These are phyloP conservation scores for Rhabdophis nuchalis DNA, from an alignment of 2,797 vertebrate genomes.

Conservation along the genomic window DNA sequence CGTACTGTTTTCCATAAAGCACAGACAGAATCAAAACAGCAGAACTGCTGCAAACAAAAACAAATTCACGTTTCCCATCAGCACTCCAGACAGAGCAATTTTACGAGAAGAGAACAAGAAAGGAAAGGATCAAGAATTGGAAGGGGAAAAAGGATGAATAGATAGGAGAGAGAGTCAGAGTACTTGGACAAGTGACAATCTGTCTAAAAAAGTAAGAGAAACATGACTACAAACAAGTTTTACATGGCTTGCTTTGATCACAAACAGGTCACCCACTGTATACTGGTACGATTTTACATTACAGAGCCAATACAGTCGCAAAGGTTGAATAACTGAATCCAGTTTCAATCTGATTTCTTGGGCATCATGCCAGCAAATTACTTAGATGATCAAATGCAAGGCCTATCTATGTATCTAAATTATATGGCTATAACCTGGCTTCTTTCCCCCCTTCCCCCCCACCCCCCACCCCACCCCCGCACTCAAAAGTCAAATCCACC, in stretches of 20 bases:
- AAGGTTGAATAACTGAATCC: slow-evolving; percentile 22
- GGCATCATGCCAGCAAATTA: not conserved
- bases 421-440: not conserved
- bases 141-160: slow-evolving; percentile 6
- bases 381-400: not conserved
- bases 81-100: slow-evolving; percentile 79
- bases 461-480: no score
- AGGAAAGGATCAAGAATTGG: slow-evolving; percentile 69
- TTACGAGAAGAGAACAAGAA: slow-evolving; percentile 75
- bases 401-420: not conserved
- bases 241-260: slow-evolving; percentile 34
- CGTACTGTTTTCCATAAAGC: slow-evolving; percentile 81
- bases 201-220: slow-evolving; percentile 35
- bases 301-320: slow-evolving; percentile 42
- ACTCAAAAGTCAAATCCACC: slow-evolving; percentile 9
- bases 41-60: slow-evolving; percentile 81
- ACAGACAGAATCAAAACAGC: slow-evolving; percentile 84
- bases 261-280: slow-evolving; percentile 51
- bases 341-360: slow-evolving; percentile 16
- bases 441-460: not conserved
- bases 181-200: slow-evolving; percentile 13
- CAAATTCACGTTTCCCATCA: slow-evolving; percentile 83
- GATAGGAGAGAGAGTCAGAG: slow-evolving; percentile 16
- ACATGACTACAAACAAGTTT: slow-evolving; percentile 38
- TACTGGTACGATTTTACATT: slow-evolving; percentile 45